Percentiles rank a stretch among this genome's conserved stretches.
Conservation (phyloP, 1,140 invertebrate species). For the Ectropis grisescens region DNA sequence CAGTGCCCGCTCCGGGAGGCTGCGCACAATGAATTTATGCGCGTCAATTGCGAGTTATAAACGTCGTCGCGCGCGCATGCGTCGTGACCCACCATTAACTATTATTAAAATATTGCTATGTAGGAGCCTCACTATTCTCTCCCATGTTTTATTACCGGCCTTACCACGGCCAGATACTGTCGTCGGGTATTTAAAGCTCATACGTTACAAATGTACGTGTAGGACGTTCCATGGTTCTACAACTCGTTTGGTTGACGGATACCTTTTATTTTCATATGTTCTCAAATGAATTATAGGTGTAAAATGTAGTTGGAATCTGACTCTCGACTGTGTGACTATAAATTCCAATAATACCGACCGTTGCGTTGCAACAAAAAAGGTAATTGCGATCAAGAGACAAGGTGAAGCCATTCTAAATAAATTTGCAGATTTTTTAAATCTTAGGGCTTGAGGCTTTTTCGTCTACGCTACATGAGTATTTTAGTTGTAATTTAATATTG, state of each 20-base stretch:
- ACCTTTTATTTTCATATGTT: constrained; percentile 41
- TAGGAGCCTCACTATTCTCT: constrained; percentile 52
- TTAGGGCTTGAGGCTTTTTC: no score
- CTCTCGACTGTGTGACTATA: constrained; percentile 25
- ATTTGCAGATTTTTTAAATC: constrained; percentile 1
- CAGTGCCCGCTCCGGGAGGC: constrained; percentile 27
- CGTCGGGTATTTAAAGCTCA: constrained; percentile 52
- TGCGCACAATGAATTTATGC: constrained; percentile 38
- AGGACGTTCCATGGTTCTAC: constrained; percentile 25
- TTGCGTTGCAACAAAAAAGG: constrained; percentile 16
- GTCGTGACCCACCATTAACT: constrained; percentile 55
- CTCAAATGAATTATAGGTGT: constrained; percentile 39
- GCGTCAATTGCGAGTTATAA: constrained; percentile 56
- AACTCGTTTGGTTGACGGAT: constrained; percentile 38
- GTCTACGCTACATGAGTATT: no score
- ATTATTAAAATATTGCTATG: constrained; percentile 65
- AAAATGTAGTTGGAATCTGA: constrained; percentile 34
- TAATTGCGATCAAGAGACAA: constrained; percentile 17
- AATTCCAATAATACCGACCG: constrained; percentile 33
- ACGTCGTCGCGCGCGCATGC: constrained; percentile 43
- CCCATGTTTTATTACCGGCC: constrained; percentile 50
- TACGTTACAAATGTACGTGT: constrained; percentile 44
- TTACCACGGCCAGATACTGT: constrained; percentile 46
- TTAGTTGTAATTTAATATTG: no score
- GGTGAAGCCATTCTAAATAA: constrained; percentile 9